Conservation (phyloP, 92 coral and sea anemone species). For the Epizoanthus ramosus region DNA sequence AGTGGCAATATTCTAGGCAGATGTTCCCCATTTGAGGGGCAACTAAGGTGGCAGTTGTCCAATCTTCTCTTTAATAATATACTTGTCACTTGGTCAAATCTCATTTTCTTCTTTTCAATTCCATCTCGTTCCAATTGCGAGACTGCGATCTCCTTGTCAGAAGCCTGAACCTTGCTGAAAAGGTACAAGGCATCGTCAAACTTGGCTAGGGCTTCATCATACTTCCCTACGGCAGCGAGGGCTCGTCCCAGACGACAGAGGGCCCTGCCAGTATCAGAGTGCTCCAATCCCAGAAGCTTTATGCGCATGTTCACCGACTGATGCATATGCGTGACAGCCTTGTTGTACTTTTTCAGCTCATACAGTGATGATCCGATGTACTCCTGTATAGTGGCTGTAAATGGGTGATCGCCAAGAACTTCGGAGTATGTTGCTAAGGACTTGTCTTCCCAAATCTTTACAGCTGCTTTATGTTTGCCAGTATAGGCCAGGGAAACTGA, state of each 20-base stretch:
- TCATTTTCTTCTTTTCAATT: constrained; percentile 4
- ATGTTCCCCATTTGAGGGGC: no score
- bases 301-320: constrained; percentile 68
- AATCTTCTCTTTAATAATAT: not conserved
- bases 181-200: constrained; percentile 35
- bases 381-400: constrained; percentile 72
- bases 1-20: no score
- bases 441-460: constrained; percentile 54
- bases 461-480: constrained; percentile 50
- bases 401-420: constrained; percentile 66
- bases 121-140: constrained; percentile 38
- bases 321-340: constrained; percentile 55
- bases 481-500: constrained; percentile 65
- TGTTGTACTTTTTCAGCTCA: constrained; percentile 1
- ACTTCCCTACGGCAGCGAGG: constrained; percentile 45
- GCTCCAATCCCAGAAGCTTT: constrained; percentile 56
- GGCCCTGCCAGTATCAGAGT: constrained; percentile 81
- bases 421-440: constrained; percentile 56
- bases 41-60: not conserved
- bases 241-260: constrained; percentile 67
- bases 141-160: constrained; percentile 50
- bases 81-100: not conserved
- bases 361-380: constrained; percentile 48
- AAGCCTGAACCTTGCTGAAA: constrained; percentile 53
- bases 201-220: constrained; percentile 55